phyloP scores from a whole-genome alignment of 2,797 vertebrate species.

The Muraenolepis orangiensis region DNA sequence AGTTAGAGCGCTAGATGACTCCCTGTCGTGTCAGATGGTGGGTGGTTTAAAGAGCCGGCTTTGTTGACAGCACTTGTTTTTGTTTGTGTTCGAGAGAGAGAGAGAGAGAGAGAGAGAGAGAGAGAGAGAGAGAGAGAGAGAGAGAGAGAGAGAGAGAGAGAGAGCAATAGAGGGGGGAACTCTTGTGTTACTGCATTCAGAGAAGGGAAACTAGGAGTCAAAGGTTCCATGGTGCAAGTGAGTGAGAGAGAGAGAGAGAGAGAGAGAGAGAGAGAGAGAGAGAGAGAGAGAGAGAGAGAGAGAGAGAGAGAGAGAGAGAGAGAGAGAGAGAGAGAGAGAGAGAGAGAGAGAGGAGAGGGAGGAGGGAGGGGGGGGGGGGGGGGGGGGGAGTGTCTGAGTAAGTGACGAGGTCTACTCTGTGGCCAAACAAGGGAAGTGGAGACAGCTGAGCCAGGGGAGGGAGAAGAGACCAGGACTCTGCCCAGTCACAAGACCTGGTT shows the following conservation, averaged over 20 bases:
- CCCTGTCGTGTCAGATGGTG: conserved; percentile 44
- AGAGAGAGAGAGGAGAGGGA: background rate
- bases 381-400: conserved; percentile 36
- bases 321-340: background rate
- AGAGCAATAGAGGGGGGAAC: conserved; percentile 42
- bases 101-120: background rate
- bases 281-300: background rate
- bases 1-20: conserved; percentile 33
- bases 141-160: background rate
- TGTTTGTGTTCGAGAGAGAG: background rate
- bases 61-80: conserved; percentile 20
- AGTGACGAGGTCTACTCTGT: conserved; percentile 36
- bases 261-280: conserved; percentile 29
- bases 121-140: too few species aligned
- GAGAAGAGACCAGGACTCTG: conserved; percentile 39
- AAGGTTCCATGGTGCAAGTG: background rate
- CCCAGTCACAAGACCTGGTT: conserved; percentile 35
- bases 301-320: conserved; percentile 26
- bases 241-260: background rate
- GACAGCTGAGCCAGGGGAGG: conserved; percentile 34
- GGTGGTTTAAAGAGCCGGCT: conserved; percentile 58
- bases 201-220: background rate
- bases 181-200: conserved; percentile 53
- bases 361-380: background rate
- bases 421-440: conserved; percentile 48